Base-by-base conservation (phyloP, 53 echinoderm and acorn worm genomes). In the Astropecten irregularis region DNA sequence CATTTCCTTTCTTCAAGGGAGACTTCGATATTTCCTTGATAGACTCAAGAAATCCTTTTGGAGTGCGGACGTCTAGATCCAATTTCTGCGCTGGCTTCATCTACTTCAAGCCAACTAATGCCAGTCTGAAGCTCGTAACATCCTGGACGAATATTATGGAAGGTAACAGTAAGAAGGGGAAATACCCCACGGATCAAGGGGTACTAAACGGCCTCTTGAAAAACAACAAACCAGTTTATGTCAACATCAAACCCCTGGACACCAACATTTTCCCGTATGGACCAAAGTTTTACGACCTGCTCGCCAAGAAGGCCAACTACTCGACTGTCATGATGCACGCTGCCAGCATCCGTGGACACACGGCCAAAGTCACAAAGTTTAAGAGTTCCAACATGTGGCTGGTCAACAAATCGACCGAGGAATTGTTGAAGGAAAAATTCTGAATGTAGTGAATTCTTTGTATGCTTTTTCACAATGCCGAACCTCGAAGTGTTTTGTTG, bases 1-100 rank as follows among this genome's bases (percentile, higher is more conserved):
- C 76, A 14, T 74, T 74, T 33, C 76, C 76, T 10, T 55, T 44
- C 38, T 55, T 74, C 40, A 16, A 34, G 21, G 76, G 76, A 6
- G 76, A 74, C 6, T 42, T 42, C 42, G 42, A 42, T 11, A 42
- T 42, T 11, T 42, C 42, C 38, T 9, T 67, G n/a, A 67, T 67
- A 22, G n/a, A 39, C n/a, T 42, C 42, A 6, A 42, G 11, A 42
- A 42, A 11, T 11, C 42, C 42, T 11, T 11, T 42, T 11, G 42
- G 42, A 8, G 42, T 42, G 6, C 42, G 42, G 42, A 42, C 42
- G 42, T 11, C 42, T 6, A 42, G 11, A 11, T 42, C 42, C 11
- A 11, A 42, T 15, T 74, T 54, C 38, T 74, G 76, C 15, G 76
- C 76, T 6, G 76, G 76, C 21, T 54, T 74, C 44, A 11, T 42